These are phyloP conservation scores for Galerucella calmariensis DNA, from an alignment of 2,888 invertebrate genomes.

Conservation along the genomic window DNA sequence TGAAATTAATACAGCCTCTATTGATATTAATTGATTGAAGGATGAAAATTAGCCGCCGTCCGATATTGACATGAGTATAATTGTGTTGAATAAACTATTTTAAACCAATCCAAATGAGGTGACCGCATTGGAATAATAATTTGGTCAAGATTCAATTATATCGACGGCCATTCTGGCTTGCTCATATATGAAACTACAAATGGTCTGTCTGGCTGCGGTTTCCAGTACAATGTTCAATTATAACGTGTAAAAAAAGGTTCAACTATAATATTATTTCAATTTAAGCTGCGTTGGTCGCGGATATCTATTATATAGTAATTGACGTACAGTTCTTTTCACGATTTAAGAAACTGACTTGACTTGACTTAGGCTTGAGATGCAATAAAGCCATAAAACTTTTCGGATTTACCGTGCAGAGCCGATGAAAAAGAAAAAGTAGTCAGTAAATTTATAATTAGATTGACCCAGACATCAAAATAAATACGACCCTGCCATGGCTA, in stretches of 20 bases:
- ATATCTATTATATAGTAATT: background rate
- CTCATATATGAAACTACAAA: background rate
- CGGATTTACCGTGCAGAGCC: too few species aligned
- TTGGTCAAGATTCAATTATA: conserved; percentile 10
- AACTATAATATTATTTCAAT: background rate
- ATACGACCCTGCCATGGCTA: too few species aligned
- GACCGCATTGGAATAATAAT: conserved; percentile 5
- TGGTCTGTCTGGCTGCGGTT: background rate
- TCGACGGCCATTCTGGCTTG: background rate
- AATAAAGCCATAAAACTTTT: too few species aligned
- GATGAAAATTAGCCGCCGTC: background rate
- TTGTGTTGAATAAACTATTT: conserved; percentile 1
- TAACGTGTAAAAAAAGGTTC: background rate
- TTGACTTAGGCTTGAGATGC: too few species aligned
- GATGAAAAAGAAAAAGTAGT: too few species aligned
- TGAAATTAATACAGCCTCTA: background rate
- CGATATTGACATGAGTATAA: background rate
- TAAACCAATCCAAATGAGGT: background rate
- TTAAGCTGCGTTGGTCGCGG: background rate
- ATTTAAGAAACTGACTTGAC: too few species aligned
- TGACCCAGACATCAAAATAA: too few species aligned
- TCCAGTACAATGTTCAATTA: background rate
- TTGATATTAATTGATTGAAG: background rate
- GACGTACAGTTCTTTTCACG: background rate
- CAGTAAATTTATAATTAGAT: too few species aligned